Conservation (phyloP, 2,113 vertebrate genomes). For the Eolophus roseicapilla region DNA sequence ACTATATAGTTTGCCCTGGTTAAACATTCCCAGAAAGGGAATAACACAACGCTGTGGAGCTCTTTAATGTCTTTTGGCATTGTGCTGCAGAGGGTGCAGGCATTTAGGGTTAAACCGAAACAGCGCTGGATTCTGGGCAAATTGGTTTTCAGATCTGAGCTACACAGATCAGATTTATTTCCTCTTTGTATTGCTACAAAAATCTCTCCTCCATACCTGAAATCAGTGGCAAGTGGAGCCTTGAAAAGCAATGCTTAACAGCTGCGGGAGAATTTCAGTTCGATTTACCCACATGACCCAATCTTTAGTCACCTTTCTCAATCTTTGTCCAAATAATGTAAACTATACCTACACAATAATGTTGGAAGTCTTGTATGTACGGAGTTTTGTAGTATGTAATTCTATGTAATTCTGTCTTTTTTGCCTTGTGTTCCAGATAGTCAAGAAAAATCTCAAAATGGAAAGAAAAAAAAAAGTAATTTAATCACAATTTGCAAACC, state of each 20-base stretch:
- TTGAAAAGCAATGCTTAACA: background rate
- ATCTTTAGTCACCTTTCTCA: background rate
- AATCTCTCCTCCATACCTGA: background rate
- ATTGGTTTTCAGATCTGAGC: background rate
- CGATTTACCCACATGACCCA: background rate
- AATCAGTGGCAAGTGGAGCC: background rate
- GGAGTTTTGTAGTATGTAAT: background rate
- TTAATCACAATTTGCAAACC: background rate
- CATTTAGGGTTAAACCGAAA: background rate
- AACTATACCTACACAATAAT: background rate
- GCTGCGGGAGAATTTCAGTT: background rate
- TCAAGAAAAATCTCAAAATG: background rate
- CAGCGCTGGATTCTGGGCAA: background rate
- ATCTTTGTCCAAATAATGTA: background rate
- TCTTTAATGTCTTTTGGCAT: background rate
- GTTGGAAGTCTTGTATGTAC: background rate
- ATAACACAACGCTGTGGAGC: background rate
- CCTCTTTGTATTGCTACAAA: background rate
- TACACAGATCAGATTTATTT: background rate
- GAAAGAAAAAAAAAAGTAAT: background rate
- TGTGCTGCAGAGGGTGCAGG: background rate
- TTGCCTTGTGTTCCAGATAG: background rate
- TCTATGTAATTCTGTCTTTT: background rate
- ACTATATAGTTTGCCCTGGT: slow-evolving; percentile 12
- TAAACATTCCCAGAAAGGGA: slow-evolving; percentile 63